These are phyloP conservation scores for Trichoplusia ni DNA, from an alignment of 1,140 invertebrate species.

Conservation along the genomic window DNA sequence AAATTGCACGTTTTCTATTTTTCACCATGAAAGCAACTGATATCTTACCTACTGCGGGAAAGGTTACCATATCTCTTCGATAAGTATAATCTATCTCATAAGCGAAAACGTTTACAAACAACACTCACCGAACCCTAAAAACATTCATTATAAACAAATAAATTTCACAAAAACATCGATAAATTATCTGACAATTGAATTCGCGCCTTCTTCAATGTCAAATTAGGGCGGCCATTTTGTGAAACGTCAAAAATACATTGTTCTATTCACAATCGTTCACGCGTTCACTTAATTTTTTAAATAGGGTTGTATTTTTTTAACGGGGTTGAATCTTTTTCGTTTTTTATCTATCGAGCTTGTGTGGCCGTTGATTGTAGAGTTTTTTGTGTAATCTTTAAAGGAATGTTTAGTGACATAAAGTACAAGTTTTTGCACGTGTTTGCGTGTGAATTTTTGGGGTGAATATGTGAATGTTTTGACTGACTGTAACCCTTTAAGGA, in stretches of 20 bases:
- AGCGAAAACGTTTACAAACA: not conserved
- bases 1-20: too few species aligned
- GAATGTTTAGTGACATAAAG: conserved; percentile 43
- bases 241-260: conserved; percentile 55
- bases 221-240: conserved; percentile 70
- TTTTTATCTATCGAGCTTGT: conserved; percentile 47
- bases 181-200: conserved; percentile 75
- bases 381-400: conserved; percentile 45
- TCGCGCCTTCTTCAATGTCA: conserved; percentile 76
- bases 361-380: conserved; percentile 46
- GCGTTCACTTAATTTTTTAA: conserved; percentile 60
- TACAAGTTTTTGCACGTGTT: conserved; percentile 41
- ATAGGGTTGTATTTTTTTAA: conserved; percentile 59
- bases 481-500: not conserved
- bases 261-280: conserved; percentile 62
- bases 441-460: conserved; percentile 41
- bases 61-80: not conserved
- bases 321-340: conserved; percentile 44
- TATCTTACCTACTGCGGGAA: too few species aligned
- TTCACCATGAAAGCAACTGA: too few species aligned
- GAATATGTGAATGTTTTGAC: not conserved
- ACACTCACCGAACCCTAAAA: not conserved
- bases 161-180: conserved; percentile 69
- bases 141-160: conserved; percentile 20
- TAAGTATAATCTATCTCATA: not conserved